Evolutionary conservation across 2,113 vertebrate genomes (phyloP), one percentile per base, ranked within the genome.

Genomic region (Rhabdornis inornatus): DNA sequence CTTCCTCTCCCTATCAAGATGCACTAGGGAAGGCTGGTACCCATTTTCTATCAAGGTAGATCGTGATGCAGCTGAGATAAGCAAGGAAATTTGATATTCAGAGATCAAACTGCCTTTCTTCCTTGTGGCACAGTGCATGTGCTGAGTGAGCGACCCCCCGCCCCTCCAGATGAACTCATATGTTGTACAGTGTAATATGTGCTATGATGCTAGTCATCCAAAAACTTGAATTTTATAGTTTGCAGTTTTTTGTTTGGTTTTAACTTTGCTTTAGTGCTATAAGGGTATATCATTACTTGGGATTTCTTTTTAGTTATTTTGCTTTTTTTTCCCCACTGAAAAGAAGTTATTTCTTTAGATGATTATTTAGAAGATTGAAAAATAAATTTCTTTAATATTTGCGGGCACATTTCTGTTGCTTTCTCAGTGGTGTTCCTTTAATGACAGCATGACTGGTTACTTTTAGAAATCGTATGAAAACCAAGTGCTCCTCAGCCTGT

Each of bases 401-500:
- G 86, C 79, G 65, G 87, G 75, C 50, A 64, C 64, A 64, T 93
- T 91, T 94, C 91, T 90, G 86, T 77, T 95, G 92, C 93, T 87
- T 94, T 92, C 86, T 60, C 50, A 76, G 80, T 88, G 15, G 70
- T 50, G 81, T 64, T 92, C 87, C 91, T 96, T 87, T 91, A 74
- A 91, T 93, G 91, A 87, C 84, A 91, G 85, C 95, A 42, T 92
- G 80, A 88, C 83, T 53, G 45, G 90, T 95, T 86, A 55, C 82
- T 89, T 95, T 70, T 84, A 96, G 94, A 92, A 89, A 94, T 94
- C 13, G 9, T 95, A 78, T 64, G 94, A 93, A 94, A 96, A 82
- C 83, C 70, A 64, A 95, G 78, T 91, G 72, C 89, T 95, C 85
- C 82, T 91, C 94, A 87, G 42, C 42, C 57, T 85, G 60, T 75